Percentiles rank a stretch among this genome's conserved stretches.
Conservation (phyloP, 2,888 invertebrate species). For the Petrolisthes manimaculis region DNA sequence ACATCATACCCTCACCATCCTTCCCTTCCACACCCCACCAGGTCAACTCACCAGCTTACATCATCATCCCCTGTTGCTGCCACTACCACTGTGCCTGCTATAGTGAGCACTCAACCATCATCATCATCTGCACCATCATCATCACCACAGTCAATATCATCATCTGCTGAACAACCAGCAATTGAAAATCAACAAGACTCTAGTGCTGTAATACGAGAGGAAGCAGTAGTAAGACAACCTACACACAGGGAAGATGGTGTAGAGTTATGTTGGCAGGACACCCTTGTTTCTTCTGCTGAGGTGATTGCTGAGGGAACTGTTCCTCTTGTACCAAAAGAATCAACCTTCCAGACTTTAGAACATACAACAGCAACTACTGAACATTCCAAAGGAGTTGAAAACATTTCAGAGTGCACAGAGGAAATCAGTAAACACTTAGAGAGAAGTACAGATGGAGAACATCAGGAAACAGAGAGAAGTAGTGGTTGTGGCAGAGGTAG, state of each 20-base stretch:
- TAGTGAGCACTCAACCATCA: neutral
- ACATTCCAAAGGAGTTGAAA: neutral
- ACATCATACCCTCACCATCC: neutral
- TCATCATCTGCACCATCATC: neutral
- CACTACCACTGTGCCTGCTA: neutral
- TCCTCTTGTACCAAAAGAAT: too few species aligned
- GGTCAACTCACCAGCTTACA: too few species aligned
- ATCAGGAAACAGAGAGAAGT: neutral
- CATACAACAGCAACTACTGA: neutral
- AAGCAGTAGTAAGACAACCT: slow-evolving; percentile 33
- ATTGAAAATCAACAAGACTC: slow-evolving; percentile 1
- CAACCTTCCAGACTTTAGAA: too few species aligned
- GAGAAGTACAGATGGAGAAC: neutral
- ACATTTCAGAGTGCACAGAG: neutral
- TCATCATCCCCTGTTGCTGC: neutral
- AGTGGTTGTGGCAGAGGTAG: neutral
- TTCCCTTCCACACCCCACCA: too few species aligned
- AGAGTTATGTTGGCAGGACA: neutral
- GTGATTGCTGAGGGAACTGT: too few species aligned
- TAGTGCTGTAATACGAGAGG: neutral
- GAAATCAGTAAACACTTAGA: neutral
- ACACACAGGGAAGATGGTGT: neutral
- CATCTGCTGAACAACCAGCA: neutral
- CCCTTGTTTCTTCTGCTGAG: neutral
- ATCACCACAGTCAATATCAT: too few species aligned